These are phyloP conservation scores for Penaeus vannamei DNA, from an alignment of 1,140 invertebrate species.

Conservation along the genomic window DNA sequence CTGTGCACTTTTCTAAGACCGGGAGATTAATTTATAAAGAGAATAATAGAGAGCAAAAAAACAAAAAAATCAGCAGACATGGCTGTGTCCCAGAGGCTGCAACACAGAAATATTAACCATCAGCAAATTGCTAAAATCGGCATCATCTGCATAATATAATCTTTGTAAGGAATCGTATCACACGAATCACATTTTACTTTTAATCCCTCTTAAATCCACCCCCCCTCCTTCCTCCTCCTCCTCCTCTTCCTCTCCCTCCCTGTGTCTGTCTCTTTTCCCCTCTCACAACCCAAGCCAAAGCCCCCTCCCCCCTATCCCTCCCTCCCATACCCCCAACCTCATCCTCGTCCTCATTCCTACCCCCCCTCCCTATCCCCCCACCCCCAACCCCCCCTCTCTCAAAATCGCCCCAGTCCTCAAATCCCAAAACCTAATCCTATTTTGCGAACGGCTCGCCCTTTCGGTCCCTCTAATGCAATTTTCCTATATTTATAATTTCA, in stretches of 20 bases:
- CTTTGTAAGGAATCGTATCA: conserved; percentile 46
- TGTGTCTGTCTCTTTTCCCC: not conserved
- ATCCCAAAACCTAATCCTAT: conserved; percentile 52
- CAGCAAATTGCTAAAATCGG: conserved; percentile 18
- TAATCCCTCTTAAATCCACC: conserved; percentile 24
- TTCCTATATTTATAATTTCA: conserved; percentile 66
- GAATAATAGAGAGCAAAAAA: no score
- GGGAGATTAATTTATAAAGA: no score
- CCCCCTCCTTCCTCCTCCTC: conserved; percentile 10
- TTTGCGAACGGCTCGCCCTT: conserved; percentile 51
- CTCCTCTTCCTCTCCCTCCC: not conserved
- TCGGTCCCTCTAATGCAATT: conserved; percentile 64
- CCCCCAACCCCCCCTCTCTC: conserved; percentile 29
- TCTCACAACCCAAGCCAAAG: not conserved
- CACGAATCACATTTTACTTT: conserved; percentile 46
- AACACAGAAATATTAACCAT: not conserved
- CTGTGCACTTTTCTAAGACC: no score
- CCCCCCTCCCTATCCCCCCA: conserved; percentile 25
- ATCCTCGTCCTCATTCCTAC: not conserved
- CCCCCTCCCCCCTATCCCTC: not conserved
- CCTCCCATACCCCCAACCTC: not conserved
- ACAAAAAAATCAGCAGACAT: no score
- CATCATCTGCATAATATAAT: conserved; percentile 53
- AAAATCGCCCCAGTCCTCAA: not conserved
- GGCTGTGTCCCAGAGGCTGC: no score